Conservation (phyloP, 2,113 vertebrate species). For the Pollimyrus isidori region DNA sequence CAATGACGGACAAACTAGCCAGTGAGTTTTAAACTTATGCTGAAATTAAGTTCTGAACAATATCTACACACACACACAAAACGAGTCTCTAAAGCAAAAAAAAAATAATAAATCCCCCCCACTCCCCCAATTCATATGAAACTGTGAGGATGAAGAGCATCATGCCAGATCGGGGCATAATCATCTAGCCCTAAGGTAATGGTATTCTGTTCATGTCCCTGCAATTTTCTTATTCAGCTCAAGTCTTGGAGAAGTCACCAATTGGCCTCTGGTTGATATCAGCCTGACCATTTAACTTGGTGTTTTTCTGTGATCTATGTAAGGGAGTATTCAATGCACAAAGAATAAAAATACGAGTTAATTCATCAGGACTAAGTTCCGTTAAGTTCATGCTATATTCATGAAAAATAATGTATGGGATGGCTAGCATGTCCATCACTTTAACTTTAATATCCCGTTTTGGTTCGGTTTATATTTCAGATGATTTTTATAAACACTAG, state of each 20-base stretch:
- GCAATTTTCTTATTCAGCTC: not conserved
- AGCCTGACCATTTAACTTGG: not conserved
- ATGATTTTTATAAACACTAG: not conserved
- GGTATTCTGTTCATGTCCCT: slow-evolving; percentile 2
- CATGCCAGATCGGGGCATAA: not conserved
- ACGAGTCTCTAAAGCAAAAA: not conserved
- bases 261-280: not conserved
- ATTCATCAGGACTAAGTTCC: not conserved
- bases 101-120: not conserved
- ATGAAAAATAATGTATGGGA: not conserved
- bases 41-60: not conserved
- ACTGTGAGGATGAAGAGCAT: not conserved
- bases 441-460: not conserved
- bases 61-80: not conserved
- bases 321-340: not conserved
- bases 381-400: not conserved
- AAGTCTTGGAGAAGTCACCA: not conserved
- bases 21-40: not conserved
- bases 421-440: not conserved
- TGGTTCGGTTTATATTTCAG: not conserved
- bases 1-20: not conserved
- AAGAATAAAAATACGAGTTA: not conserved
- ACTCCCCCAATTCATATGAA: not conserved
- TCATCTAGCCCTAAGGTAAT: not conserved
- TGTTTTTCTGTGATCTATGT: not conserved